Evolutionary conservation across 2,888 invertebrate genomes (phyloP).

Genomic region (Acanthococcus lagerstroemiae): DNA sequence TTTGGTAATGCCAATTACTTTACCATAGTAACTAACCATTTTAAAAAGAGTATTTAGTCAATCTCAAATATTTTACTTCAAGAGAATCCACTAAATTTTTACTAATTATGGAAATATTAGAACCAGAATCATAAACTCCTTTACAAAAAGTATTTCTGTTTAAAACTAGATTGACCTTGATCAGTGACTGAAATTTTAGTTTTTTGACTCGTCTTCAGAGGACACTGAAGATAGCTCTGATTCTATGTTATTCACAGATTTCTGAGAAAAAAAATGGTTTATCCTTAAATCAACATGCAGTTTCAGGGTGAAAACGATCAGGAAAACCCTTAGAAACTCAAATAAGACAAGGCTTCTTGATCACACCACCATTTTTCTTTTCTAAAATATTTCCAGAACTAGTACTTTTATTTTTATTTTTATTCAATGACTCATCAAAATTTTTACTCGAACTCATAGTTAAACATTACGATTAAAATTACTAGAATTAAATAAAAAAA

Average conservation of each 20-base stretch:
- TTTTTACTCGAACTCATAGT: background rate
- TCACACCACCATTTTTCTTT: background rate
- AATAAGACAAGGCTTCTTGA: background rate
- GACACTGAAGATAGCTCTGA: background rate
- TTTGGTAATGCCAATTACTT: no score
- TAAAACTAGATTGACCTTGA: slow-evolving; percentile 5
- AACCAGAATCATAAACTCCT: slow-evolving; percentile 19
- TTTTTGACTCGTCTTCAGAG: slow-evolving; percentile 9
- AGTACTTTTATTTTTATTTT: no score
- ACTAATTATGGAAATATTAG: slow-evolving; percentile 15
- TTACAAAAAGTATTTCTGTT: background rate
- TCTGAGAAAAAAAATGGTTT: no score
- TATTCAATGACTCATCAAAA: background rate
- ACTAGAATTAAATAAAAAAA: background rate
- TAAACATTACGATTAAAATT: background rate
- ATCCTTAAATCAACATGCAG: background rate
- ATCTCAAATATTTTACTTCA: background rate
- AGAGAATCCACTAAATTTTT: background rate
- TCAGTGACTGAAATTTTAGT: no score
- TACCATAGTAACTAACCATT: background rate
- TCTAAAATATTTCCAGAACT: no score
- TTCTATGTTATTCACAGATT: no score
- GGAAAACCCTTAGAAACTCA: background rate
- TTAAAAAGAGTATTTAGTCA: background rate
- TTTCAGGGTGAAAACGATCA: background rate